Evolutionary conservation across 2,888 invertebrate species (phyloP).

Genomic region (Caradrina kadenii): DNA sequence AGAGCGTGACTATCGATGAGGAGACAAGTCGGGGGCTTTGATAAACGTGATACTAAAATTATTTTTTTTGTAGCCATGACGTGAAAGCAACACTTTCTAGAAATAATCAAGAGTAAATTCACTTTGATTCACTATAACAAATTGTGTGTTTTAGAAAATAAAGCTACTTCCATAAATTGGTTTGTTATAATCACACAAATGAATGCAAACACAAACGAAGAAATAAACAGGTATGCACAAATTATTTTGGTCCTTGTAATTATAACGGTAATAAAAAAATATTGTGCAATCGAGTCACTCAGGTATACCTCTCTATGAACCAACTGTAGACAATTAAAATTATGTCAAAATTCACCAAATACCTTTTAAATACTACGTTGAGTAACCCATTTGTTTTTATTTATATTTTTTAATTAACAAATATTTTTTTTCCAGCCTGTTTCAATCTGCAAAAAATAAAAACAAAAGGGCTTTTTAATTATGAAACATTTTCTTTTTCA

Average conservation of each 20-base stretch:
- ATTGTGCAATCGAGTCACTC: too few species aligned
- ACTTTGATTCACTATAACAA: conserved; percentile 66
- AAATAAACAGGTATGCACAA: not conserved
- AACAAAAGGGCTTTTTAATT: too few species aligned
- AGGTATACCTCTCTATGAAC: too few species aligned
- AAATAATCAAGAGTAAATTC: conserved; percentile 77
- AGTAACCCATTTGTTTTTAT: too few species aligned
- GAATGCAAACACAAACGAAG: not conserved
- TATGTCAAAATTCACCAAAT: not conserved
- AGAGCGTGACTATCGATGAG: conserved; percentile 67
- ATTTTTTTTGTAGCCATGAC: conserved; percentile 74
- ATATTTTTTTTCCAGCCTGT: not conserved
- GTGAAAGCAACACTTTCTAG: conserved; percentile 85
- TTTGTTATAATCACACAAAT: conserved; percentile 1
- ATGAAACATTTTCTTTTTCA: too few species aligned
- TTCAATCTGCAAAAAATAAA: not conserved
- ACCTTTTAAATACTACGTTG: too few species aligned
- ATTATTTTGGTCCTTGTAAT: not conserved
- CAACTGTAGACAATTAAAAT: too few species aligned
- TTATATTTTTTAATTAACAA: too few species aligned
- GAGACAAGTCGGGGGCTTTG: conserved; percentile 67
- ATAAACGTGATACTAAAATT: conserved; percentile 78
- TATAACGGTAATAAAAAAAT: too few species aligned
- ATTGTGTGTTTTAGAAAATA: conserved; percentile 23
- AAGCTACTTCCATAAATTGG: not conserved